These are phyloP conservation scores for Aleadryas rufinucha DNA, from an alignment of 2,113 vertebrate species.

Conservation along the genomic window DNA sequence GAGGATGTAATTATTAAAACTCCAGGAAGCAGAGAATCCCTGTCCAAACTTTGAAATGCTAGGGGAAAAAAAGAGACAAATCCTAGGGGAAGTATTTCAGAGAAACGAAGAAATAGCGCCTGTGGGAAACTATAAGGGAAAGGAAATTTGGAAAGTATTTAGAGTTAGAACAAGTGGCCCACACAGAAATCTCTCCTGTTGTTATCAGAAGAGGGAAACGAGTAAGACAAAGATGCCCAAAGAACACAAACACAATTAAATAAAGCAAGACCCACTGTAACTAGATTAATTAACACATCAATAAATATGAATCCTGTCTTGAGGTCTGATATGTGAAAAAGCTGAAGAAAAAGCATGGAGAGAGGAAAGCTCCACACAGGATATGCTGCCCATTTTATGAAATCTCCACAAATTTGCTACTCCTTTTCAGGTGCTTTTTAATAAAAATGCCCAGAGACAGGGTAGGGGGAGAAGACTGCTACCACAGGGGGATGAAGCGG, in stretches of 20 bases:
- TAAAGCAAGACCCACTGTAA: neutral
- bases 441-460: neutral
- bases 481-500: neutral
- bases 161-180: neutral
- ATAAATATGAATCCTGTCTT: neutral
- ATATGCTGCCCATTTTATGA: neutral
- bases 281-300: neutral
- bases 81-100: slow-evolving; percentile 60
- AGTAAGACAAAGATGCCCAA: neutral
- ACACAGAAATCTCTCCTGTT: slow-evolving; percentile 21
- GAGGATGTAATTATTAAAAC: slow-evolving; percentile 67
- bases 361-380: neutral
- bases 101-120: slow-evolving; percentile 43
- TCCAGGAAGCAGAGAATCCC: slow-evolving; percentile 57
- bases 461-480: neutral
- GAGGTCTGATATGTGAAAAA: neutral
- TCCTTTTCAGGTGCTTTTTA: neutral
- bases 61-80: slow-evolving; percentile 28
- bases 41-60: slow-evolving; percentile 61
- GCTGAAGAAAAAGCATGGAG: neutral
- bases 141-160: slow-evolving; percentile 43
- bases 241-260: neutral
- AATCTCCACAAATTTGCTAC: neutral
- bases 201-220: neutral
- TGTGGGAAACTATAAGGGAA: slow-evolving; percentile 46